Conservation (phyloP, 2,888 invertebrate genomes). For the Pseudanteris insignis region DNA sequence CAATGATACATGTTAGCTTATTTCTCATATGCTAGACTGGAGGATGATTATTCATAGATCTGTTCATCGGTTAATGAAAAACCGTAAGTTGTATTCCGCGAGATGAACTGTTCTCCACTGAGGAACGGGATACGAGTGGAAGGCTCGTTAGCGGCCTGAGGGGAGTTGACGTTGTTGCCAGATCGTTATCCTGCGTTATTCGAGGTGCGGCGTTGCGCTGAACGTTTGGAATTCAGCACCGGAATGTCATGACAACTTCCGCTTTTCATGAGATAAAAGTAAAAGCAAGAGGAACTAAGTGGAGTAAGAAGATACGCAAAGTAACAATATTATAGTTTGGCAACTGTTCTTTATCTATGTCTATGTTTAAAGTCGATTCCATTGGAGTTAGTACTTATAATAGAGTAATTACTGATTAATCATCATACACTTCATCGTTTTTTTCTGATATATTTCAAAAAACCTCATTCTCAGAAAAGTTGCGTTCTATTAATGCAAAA, state of each 20-base stretch:
- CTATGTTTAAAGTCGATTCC: no score
- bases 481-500: no score
- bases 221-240: conserved; percentile 29
- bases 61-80: conserved; percentile 28
- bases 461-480: no score
- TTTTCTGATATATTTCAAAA: no score
- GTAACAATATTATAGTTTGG: no score
- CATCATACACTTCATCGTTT: no score
- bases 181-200: conserved; percentile 55
- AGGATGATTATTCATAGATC: conserved; percentile 38
- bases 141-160: conserved; percentile 62
- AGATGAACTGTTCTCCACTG: conserved; percentile 52
- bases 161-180: conserved; percentile 61
- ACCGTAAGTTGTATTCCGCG: conserved; percentile 53
- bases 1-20: no score
- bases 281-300: conserved; percentile 21
- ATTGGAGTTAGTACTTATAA: no score
- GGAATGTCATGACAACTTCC: conserved; percentile 35
- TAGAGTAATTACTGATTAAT: no score
- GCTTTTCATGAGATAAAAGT: conserved; percentile 29
- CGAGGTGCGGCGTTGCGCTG: conserved; percentile 30
- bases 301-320: conserved; percentile 25
- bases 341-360: no score
- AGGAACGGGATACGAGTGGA: conserved; percentile 55
- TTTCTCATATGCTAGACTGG: no score